These are phyloP conservation scores for Margarornis squamiger DNA, from an alignment of 2,797 vertebrate species.

Conservation along the genomic window DNA sequence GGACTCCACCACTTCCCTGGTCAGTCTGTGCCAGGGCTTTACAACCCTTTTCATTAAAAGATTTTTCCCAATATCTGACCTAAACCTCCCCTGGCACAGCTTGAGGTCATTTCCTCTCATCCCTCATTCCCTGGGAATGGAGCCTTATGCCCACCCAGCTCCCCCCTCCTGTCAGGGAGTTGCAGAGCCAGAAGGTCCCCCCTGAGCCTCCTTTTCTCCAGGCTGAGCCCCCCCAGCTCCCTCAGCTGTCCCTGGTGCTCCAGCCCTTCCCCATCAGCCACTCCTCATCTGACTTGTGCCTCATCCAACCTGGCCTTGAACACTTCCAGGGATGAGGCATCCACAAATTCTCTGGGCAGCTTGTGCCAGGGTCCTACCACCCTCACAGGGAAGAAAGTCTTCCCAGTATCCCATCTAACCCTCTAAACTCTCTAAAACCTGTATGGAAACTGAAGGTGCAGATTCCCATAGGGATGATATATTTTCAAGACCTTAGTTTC, in stretches of 20 bases:
- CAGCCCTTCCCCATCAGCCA: not conserved
- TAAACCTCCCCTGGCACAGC: not conserved
- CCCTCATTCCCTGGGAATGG: not conserved
- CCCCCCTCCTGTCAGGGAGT: not conserved
- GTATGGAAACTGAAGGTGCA: not conserved
- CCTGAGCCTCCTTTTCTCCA: not conserved
- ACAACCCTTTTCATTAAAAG: not conserved
- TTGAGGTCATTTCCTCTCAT: not conserved
- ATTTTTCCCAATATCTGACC: not conserved
- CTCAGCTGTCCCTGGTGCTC: not conserved
- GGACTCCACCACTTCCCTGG: not conserved
- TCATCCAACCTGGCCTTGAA: not conserved
- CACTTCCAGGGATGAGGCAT: not conserved
- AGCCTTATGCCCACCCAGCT: rapidly evolving
- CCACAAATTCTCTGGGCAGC: not conserved
- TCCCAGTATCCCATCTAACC: not conserved
- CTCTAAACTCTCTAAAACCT: not conserved
- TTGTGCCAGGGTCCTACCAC: no score
- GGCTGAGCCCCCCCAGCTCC: not conserved
- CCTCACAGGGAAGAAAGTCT: not conserved
- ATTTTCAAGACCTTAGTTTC: not conserved
- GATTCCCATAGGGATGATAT: not conserved
- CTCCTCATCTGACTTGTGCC: not conserved
- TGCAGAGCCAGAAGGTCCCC: not conserved
- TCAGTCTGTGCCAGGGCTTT: not conserved